phyloP scores from a whole-genome alignment of 2,797 vertebrate genomes.

The Onychomys torridus region DNA sequence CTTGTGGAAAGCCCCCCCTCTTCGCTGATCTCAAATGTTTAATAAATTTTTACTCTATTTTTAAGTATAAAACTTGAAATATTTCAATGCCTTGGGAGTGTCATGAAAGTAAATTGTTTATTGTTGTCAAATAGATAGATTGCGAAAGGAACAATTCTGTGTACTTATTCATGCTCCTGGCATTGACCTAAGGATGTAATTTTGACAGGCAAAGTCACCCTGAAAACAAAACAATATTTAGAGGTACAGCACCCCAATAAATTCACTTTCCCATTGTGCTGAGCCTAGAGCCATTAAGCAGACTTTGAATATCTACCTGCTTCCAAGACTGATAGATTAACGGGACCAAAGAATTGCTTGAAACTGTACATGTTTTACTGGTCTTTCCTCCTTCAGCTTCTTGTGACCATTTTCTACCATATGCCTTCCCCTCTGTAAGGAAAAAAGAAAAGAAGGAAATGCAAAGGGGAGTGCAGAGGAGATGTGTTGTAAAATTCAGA shows the following conservation, averaged over 20 bases:
- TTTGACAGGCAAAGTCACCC: neutral
- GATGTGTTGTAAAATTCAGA: conserved; percentile 4
- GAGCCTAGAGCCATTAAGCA: neutral
- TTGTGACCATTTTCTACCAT: neutral
- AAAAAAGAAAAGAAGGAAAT: neutral
- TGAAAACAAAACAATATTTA: conserved; percentile 2
- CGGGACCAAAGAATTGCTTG: neutral
- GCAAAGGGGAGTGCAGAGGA: neutral
- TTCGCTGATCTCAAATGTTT: conserved; percentile 29
- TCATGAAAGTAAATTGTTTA: conserved; percentile 38
- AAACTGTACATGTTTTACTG: neutral
- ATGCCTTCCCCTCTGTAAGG: neutral
- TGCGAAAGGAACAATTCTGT: neutral
- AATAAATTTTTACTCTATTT: conserved; percentile 41
- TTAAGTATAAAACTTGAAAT: neutral
- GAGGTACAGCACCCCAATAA: neutral
- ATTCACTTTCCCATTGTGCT: neutral
- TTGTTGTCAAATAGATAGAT: conserved; percentile 24
- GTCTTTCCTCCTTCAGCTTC: neutral
- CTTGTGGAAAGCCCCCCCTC: neutral
- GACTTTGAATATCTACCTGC: neutral
- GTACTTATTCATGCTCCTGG: neutral
- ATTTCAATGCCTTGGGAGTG: neutral
- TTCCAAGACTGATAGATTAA: conserved; percentile 17
- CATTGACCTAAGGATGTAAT: neutral